phyloP scores from a whole-genome alignment of 2,113 vertebrate species.

The Solenodon paradoxus region DNA sequence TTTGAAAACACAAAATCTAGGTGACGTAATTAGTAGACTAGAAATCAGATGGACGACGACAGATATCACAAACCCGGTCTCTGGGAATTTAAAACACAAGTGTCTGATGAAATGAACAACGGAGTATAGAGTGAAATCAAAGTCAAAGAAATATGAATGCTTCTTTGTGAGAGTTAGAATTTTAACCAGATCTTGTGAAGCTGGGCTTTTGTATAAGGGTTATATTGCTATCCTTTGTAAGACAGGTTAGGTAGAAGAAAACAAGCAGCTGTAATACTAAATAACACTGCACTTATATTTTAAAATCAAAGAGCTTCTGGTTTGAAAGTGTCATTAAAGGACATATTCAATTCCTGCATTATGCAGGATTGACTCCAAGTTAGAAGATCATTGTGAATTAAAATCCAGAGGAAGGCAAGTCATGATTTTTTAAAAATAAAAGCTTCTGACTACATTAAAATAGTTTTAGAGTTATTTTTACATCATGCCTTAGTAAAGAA shows the following conservation, averaged over 20 bases:
- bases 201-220: background rate
- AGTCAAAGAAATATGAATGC: background rate
- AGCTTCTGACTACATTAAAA: slow-evolving; percentile 42
- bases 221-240: slow-evolving; percentile 12
- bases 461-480: slow-evolving; percentile 54
- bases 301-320: slow-evolving; percentile 47
- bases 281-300: slow-evolving; percentile 42
- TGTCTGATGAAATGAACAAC: background rate
- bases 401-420: slow-evolving; percentile 41
- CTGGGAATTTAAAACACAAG: background rate
- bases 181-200: background rate
- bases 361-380: slow-evolving; percentile 35
- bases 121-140: background rate
- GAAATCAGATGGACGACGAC: background rate
- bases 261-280: background rate
- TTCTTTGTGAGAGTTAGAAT: background rate
- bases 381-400: slow-evolving; percentile 47
- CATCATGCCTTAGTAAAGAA: background rate
- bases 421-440: slow-evolving; percentile 51
- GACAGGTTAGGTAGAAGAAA: background rate
- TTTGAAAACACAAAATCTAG: background rate
- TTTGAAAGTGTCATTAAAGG: slow-evolving; percentile 39
- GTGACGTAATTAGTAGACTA: background rate
- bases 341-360: slow-evolving; percentile 30
- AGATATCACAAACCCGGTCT: background rate